Evolutionary conservation across 2,113 vertebrate species (phyloP).

Genomic region (Stomatorhinus ivindoensis): DNA sequence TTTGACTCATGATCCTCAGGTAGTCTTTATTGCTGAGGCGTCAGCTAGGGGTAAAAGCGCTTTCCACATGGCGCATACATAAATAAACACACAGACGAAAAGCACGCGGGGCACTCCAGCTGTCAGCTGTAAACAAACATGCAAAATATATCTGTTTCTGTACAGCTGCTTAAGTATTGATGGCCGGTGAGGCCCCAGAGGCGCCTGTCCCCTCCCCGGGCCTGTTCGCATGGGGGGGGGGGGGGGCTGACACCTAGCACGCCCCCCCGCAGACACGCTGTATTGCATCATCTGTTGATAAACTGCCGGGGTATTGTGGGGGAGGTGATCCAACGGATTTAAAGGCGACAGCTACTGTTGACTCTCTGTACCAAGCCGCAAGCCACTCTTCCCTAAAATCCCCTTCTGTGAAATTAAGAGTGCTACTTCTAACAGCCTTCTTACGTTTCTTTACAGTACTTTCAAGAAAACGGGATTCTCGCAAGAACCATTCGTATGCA

Average conservation of each 20-base stretch:
- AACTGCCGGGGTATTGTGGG: constrained; percentile 17
- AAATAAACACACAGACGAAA: not conserved
- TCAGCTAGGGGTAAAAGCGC: not conserved
- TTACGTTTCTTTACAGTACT: not conserved
- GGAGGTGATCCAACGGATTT: not conserved
- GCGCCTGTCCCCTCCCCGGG: constrained; percentile 7
- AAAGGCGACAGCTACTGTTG: not conserved
- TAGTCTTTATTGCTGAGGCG: not conserved
- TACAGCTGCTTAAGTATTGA: not conserved
- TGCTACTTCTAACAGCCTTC: not conserved
- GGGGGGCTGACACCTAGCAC: not conserved
- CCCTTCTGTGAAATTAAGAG: not conserved
- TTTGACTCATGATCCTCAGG: not conserved
- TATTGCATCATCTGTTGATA: constrained; percentile 21
- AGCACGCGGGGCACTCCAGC: not conserved
- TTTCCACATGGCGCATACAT: not conserved
- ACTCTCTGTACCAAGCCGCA: not conserved
- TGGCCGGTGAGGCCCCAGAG: constrained; percentile 12
- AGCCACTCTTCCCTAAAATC: not conserved
- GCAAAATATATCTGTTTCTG: constrained; percentile 5
- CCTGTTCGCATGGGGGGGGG: not conserved
- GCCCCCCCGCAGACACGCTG: not conserved
- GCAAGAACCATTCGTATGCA: not conserved
- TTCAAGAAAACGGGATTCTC: not conserved
- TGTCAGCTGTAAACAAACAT: constrained; percentile 4